Percentiles rank a stretch among this genome's conserved stretches.
These are phyloP conservation scores for Lepetodrilus schrolli DNA, from an alignment of 2,888 invertebrate species.

Conservation along the genomic window DNA sequence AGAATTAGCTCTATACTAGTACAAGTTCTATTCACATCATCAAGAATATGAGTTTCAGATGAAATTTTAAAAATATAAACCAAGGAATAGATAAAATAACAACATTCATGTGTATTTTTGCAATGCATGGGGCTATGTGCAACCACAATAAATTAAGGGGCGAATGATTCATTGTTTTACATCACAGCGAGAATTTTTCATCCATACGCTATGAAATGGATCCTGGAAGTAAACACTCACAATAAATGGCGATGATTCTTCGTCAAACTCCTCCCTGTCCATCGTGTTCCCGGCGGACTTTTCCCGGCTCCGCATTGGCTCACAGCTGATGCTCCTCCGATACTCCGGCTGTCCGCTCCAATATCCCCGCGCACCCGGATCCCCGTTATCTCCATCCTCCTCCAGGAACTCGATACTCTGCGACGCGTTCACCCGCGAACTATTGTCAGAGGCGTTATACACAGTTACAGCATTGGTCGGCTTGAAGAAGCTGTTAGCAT, in stretches of 20 bases:
- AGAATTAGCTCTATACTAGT: no score
- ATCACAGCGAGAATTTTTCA: no score
- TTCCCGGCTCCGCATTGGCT: constrained; percentile 47
- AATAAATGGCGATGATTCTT: constrained; percentile 42
- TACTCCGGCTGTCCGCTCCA: background rate
- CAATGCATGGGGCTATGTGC: no score
- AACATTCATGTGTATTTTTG: no score
- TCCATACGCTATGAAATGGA: no score
- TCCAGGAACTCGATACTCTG: background rate
- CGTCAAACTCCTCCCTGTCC: constrained; percentile 30
- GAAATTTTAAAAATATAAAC: no score
- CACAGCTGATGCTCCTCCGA: constrained; percentile 59
- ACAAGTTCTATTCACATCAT: no score
- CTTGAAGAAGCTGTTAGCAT: constrained; percentile 14
- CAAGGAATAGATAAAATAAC: no score
- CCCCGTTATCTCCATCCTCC: background rate
- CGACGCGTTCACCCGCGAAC: background rate
- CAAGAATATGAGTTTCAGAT: no score
- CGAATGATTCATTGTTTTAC: no score
- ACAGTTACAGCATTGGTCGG: background rate
- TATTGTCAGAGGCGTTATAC: background rate
- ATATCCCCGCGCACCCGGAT: background rate
- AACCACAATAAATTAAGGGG: no score
- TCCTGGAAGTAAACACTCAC: constrained; percentile 32
- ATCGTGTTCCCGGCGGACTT: constrained; percentile 25